Evolutionary conservation across 2,888 invertebrate genomes (phyloP).

Genomic region (Camptogramma bilineatum): DNA sequence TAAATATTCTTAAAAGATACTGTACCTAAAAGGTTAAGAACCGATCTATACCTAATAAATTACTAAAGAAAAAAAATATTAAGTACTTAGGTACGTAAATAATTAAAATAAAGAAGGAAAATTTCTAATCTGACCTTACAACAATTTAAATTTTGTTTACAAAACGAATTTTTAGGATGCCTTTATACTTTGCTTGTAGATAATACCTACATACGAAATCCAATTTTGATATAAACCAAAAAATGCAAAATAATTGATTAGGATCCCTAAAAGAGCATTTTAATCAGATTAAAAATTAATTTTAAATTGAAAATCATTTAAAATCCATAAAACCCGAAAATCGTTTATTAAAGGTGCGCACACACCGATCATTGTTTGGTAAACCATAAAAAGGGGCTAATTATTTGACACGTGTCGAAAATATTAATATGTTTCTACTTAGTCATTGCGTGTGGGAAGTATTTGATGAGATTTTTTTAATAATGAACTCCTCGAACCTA

Average conservation of each 20-base stretch:
- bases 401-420: constrained; percentile 46
- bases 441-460: constrained; percentile 31
- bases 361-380: constrained; percentile 30
- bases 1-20: too few species aligned
- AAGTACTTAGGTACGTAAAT: too few species aligned
- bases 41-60: too few species aligned
- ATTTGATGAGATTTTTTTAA: constrained; percentile 10
- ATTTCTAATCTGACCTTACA: too few species aligned
- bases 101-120: too few species aligned
- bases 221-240: too few species aligned
- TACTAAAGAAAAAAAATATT: too few species aligned
- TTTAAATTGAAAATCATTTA: constrained; percentile 30
- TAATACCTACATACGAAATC: too few species aligned
- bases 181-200: background rate
- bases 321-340: constrained; percentile 33
- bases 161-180: background rate
- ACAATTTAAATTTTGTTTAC: too few species aligned
- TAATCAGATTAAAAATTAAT: constrained; percentile 28
- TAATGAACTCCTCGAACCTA: background rate
- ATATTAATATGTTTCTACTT: constrained; percentile 34
- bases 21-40: too few species aligned
- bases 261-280: constrained; percentile 18
- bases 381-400: constrained; percentile 43
- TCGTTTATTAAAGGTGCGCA: constrained; percentile 29
- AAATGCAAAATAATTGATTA: background rate